Evolutionary conservation across 1,140 invertebrate genomes (phyloP), one percentile per base, ranked within the genome.

Genomic region (Drosophila kanapiae): DNA sequence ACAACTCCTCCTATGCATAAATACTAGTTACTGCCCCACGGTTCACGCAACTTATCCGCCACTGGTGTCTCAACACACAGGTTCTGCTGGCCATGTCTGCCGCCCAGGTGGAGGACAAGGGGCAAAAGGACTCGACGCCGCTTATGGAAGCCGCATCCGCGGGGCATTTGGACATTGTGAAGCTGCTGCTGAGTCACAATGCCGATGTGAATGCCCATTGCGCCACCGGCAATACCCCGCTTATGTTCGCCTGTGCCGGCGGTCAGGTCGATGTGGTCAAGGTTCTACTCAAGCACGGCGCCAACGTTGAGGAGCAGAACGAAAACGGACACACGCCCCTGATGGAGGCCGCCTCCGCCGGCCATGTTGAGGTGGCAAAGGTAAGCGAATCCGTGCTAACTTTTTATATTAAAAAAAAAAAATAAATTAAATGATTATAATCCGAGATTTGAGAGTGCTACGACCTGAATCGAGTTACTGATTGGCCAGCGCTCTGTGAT

Each of bases 291-390:
- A 96, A 98, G 83, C 95, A 96, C 87, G 97, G 97, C 62, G 98
- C 98, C 64, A 98, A 99, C 93, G 98, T 99, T 10, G 99, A 99
- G 94, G 98, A 99, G 94, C 98, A 99, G 93, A 99, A 99, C 94
- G 98, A 99, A 93, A 99, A 99, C 93, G 98, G 98, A 13, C 99
- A 99, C 94, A 99, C 99, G 48, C 98, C 99, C 27, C 94, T 99
- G 42, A 99, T 99, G 98, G 99, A 99, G 94, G 98, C 99, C 11
- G 98, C 99, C 35, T 98, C 97, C 75, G 98, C 98, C 11, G 99
- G 99, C 0, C 98, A 99, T 94, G 98, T 99, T 56, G 96, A 96
- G 81, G 98, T 99, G 2, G 98, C 98, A 0, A 97, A 97, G 93
- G 95, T 95, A 91, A 70, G 56, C 53, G 6, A 27, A 69, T 45